phyloP scores from a whole-genome alignment of 2,888 invertebrate species.

The Ophion ventricosus region DNA sequence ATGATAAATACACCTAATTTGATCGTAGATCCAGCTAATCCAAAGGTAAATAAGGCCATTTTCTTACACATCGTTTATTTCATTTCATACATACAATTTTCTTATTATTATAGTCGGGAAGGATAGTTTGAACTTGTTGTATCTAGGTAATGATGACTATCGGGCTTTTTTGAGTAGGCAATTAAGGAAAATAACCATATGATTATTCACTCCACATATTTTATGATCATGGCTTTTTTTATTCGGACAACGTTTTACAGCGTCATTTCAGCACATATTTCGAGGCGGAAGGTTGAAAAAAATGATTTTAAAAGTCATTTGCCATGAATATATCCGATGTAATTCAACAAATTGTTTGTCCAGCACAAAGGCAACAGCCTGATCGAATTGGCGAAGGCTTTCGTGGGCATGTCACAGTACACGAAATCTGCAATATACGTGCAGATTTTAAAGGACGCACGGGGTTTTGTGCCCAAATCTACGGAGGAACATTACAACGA shows the following conservation, averaged over 20 bases:
- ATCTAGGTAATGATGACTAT: no score
- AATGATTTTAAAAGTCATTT: no score
- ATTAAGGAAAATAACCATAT: background rate
- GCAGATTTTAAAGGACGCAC: slow-evolving; percentile 80
- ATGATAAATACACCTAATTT: slow-evolving; percentile 86
- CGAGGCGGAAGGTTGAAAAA: no score
- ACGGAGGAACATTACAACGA: slow-evolving; percentile 74
- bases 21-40: slow-evolving; percentile 84
- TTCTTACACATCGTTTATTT: no score
- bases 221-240: background rate
- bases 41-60: slow-evolving; percentile 81
- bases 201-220: background rate
- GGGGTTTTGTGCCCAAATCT: slow-evolving; percentile 81
- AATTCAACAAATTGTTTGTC: background rate
- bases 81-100: no score
- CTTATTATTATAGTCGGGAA: no score
- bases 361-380: slow-evolving; percentile 76
- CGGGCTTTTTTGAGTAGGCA: no score
- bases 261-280: no score
- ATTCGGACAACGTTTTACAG: no score
- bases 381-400: slow-evolving; percentile 78
- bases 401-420: slow-evolving; percentile 82
- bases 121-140: no score
- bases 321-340: no score
- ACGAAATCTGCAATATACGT: slow-evolving; percentile 78